phyloP scores from a whole-genome alignment of 1,140 invertebrate species.

The Armadillidium nasatum region DNA sequence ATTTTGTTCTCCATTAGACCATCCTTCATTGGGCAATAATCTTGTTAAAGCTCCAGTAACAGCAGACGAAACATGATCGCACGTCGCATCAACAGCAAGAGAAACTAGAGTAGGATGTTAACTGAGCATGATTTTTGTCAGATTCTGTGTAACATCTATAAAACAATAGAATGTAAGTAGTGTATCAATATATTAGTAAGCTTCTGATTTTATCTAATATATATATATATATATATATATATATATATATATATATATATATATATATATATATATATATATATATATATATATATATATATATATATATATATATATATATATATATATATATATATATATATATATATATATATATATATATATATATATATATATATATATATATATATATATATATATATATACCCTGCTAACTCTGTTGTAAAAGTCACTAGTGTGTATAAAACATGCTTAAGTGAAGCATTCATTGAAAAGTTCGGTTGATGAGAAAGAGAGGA shows the following conservation, averaged over 20 bases:
- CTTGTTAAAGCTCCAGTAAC: conserved; percentile 36
- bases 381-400: background rate
- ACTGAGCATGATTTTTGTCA: conserved; percentile 36
- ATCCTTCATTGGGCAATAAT: conserved; percentile 27
- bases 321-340: too few species aligned
- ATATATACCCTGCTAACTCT: conserved; percentile 60
- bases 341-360: background rate
- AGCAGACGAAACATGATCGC: conserved; percentile 38
- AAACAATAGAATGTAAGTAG: background rate
- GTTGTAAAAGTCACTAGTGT: conserved; percentile 63
- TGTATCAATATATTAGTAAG: too few species aligned
- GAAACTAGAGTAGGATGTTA: conserved; percentile 37
- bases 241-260: conserved; percentile 12
- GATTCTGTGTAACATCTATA: conserved; percentile 41
- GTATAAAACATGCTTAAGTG: conserved; percentile 63
- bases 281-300: conserved; percentile 47
- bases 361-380: conserved; percentile 18
- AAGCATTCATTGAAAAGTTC: conserved; percentile 61
- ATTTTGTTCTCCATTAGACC: background rate
- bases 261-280: conserved; percentile 21
- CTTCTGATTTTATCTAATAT: too few species aligned
- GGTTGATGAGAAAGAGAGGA: conserved; percentile 57
- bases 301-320: conserved; percentile 42
- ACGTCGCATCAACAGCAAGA: conserved; percentile 41
- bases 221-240: too few species aligned